Percentiles rank a stretch among this genome's conserved stretches.
These are phyloP conservation scores for Sphaeridia pumilis DNA, from an alignment of 2,888 invertebrate genomes.

Conservation along the genomic window DNA sequence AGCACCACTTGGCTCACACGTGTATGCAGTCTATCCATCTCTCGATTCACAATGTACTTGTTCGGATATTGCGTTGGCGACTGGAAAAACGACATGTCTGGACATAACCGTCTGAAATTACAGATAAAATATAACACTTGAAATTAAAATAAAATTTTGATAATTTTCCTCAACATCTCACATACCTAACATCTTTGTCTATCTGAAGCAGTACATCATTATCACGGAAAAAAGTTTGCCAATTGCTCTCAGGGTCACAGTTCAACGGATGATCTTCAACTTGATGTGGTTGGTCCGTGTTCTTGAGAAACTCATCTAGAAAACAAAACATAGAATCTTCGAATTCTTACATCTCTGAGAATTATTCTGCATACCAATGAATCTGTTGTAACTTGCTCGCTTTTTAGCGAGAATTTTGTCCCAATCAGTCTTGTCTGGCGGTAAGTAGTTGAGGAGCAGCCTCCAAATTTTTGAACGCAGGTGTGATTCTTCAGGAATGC, in stretches of 20 bases:
- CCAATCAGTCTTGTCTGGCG: constrained; percentile 57
- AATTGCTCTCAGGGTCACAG: constrained; percentile 87
- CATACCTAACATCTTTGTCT: constrained; percentile 81
- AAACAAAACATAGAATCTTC: not conserved
- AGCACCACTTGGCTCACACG: constrained; percentile 77
- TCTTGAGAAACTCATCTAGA: constrained; percentile 9
- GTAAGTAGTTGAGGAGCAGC: constrained; percentile 72
- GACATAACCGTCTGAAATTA: constrained; percentile 59
- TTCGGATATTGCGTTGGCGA: constrained; percentile 85
- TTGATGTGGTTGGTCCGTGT: not conserved
- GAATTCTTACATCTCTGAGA: no score
- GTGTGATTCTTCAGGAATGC: constrained; percentile 78
- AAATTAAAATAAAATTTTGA: not conserved
- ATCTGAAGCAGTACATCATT: constrained; percentile 96
- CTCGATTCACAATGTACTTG: constrained; percentile 62
- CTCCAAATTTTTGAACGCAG: constrained; percentile 77
- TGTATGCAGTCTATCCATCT: constrained; percentile 70
- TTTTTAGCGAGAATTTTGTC: constrained; percentile 57
- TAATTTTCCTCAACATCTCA: not conserved
- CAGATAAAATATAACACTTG: not conserved
- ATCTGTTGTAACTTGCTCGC: constrained; percentile 65
- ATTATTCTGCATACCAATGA: constrained; percentile 50
- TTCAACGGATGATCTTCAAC: constrained; percentile 77
- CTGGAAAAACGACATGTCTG: constrained; percentile 96
- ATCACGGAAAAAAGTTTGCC: constrained; percentile 92